phyloP scores from a whole-genome alignment of 2,888 invertebrate species.

The Platycheirus rosarum region DNA sequence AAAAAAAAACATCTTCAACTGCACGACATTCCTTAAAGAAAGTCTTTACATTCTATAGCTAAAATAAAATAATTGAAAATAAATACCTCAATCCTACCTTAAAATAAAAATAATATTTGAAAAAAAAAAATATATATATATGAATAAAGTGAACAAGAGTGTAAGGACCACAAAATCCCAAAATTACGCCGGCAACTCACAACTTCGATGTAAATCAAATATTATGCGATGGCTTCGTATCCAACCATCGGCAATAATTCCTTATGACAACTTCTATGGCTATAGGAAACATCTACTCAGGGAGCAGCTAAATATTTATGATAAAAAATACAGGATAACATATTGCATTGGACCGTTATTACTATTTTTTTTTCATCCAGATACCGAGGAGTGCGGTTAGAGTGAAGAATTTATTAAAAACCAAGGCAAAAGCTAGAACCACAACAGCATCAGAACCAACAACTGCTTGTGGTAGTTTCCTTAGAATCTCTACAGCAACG shows the following conservation, averaged over 20 bases:
- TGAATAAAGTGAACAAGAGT: conserved; percentile 49
- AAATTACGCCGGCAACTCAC: conserved; percentile 23
- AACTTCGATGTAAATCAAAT: conserved; percentile 52
- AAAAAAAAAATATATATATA: conserved; percentile 5
- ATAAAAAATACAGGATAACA: conserved; percentile 61
- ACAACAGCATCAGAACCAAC: conserved; percentile 16
- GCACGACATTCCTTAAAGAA: neutral
- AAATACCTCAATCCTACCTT: neutral
- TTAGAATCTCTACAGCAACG: conserved; percentile 2
- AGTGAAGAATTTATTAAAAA: conserved; percentile 22
- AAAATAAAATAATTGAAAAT: neutral
- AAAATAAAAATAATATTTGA: neutral
- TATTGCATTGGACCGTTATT: conserved; percentile 55
- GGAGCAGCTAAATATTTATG: conserved; percentile 64
- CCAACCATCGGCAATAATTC: conserved; percentile 55
- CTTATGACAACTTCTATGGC: conserved; percentile 71
- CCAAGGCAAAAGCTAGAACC: conserved; percentile 1
- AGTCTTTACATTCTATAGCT: neutral
- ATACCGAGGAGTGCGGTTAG: conserved; percentile 33
- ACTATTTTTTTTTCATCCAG: conserved; percentile 24
- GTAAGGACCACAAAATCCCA: conserved; percentile 9
- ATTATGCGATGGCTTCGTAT: conserved; percentile 70
- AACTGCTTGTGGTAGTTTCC: conserved; percentile 5
- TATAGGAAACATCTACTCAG: conserved; percentile 58
- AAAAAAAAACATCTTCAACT: neutral